Conservation (phyloP, 1,140 invertebrate species). For the Battus philenor region DNA sequence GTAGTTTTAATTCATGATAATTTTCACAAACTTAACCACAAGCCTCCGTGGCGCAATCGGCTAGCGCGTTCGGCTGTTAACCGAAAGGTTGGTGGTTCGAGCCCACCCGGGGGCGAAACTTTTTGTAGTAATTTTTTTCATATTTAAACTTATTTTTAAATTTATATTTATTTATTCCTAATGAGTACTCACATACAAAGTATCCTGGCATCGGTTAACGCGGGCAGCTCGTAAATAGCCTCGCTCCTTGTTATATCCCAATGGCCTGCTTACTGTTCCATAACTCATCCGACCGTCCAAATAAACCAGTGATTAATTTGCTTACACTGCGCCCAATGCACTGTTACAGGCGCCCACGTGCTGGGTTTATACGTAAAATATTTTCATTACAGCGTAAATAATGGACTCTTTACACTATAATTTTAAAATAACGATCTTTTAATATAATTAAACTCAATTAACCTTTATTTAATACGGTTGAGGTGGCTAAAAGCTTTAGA, state of each 20-base stretch:
- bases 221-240: conserved; percentile 1
- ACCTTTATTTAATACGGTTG: no score
- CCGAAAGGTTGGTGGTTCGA: conserved; percentile 92
- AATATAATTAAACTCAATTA: no score
- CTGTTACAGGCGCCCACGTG: no score
- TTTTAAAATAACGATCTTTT: no score
- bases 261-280: conserved; percentile 11
- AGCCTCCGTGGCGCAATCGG: conserved; percentile 86
- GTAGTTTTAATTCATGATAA: conserved; percentile 2
- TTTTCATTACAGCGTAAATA: no score
- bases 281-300: conserved; percentile 11
- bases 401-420: no score
- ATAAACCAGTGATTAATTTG: conserved; percentile 16
- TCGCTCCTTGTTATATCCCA: conserved; percentile 14
- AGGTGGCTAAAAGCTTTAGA: no score
- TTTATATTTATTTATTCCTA: no score
- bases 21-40: conserved; percentile 21
- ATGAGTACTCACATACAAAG: no score
- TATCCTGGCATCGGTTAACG: no score
- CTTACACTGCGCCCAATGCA: conserved; percentile 5
- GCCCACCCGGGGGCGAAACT: conserved; percentile 81
- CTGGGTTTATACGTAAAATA: no score
- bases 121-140: conserved; percentile 26
- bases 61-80: conserved; percentile 89
- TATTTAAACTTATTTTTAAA: no score